Conservation (phyloP, 2,888 invertebrate species). For the Brenthis daphne region DNA sequence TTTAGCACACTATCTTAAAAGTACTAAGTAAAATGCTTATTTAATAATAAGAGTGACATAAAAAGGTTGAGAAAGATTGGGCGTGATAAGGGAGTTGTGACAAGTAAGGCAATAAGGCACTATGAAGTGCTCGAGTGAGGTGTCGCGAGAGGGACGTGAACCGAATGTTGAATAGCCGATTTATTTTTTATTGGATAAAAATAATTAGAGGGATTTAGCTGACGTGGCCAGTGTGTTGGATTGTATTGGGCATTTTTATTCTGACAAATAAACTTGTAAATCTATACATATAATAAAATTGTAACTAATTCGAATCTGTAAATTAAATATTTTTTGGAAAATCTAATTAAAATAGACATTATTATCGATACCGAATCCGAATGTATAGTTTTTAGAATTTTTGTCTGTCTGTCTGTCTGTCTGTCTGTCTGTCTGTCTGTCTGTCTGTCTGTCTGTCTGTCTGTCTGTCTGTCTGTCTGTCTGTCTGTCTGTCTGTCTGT, state of each 20-base stretch:
- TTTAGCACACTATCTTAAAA: not conserved
- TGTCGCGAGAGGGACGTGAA: constrained; percentile 42
- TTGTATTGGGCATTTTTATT: not conserved
- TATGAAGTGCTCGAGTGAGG: constrained; percentile 44
- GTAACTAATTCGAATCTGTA: no score
- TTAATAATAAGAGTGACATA: constrained; percentile 3
- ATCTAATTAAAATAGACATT: no score
- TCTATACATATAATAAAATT: no score
- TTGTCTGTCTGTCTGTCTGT: no score
- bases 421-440: no score
- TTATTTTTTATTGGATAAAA: constrained; percentile 35
- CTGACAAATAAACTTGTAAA: no score
- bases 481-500: no score
- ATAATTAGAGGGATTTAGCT: constrained; percentile 28
- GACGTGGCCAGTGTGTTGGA: constrained; percentile 17
- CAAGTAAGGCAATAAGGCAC: constrained; percentile 55
- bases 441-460: no score
- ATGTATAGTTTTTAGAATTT: no score
- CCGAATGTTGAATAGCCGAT: constrained; percentile 30
- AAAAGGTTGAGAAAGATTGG: constrained; percentile 29
- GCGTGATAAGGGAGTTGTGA: constrained; percentile 44
- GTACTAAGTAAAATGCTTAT: not conserved
- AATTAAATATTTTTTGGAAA: no score
- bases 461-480: no score
- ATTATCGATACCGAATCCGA: no score